Percentiles rank a stretch among this genome's conserved stretches.
Conservation (phyloP, 1,140 invertebrate genomes). For the Platyscapa corneri region DNA sequence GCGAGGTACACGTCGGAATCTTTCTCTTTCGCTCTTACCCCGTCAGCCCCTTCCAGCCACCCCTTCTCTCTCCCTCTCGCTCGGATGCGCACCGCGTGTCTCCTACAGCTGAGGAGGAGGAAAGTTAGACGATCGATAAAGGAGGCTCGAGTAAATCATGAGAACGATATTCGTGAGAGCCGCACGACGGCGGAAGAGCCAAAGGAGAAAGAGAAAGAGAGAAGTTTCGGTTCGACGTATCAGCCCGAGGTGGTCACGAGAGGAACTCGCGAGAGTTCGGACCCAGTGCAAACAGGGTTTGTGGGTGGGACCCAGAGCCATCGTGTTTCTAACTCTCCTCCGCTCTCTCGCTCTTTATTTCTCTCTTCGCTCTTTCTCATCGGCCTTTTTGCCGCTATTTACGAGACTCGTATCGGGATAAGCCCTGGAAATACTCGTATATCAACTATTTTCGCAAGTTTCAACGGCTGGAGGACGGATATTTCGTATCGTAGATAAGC, state of each 20-base stretch:
- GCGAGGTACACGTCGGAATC: not conserved
- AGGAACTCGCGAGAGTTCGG: slow-evolving; percentile 55
- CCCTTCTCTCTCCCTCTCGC: not conserved
- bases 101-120: slow-evolving; percentile 42
- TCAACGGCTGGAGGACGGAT: not conserved
- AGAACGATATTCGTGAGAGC: slow-evolving; percentile 70
- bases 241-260: slow-evolving; percentile 74
- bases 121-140: slow-evolving; percentile 51
- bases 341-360: slow-evolving; percentile 41
- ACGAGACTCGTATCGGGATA: slow-evolving; percentile 30
- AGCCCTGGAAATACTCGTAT: slow-evolving; percentile 39
- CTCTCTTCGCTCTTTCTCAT: slow-evolving; percentile 59
- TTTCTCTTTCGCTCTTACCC: not conserved
- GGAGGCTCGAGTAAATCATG: slow-evolving; percentile 68
- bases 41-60: not conserved
- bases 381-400: slow-evolving; percentile 40
- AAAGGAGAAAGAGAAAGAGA: slow-evolving; percentile 51
- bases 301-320: slow-evolving; percentile 70
- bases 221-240: slow-evolving; percentile 72
- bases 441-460: slow-evolving; percentile 7
- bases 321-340: slow-evolving; percentile 63
- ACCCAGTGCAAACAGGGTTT: slow-evolving; percentile 60
- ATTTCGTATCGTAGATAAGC: not conserved
- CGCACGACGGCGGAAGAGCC: slow-evolving; percentile 53
- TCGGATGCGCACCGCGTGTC: slow-evolving; percentile 18